These are phyloP conservation scores for Hipparchia semele DNA, from an alignment of 2,888 invertebrate species.

Conservation along the genomic window DNA sequence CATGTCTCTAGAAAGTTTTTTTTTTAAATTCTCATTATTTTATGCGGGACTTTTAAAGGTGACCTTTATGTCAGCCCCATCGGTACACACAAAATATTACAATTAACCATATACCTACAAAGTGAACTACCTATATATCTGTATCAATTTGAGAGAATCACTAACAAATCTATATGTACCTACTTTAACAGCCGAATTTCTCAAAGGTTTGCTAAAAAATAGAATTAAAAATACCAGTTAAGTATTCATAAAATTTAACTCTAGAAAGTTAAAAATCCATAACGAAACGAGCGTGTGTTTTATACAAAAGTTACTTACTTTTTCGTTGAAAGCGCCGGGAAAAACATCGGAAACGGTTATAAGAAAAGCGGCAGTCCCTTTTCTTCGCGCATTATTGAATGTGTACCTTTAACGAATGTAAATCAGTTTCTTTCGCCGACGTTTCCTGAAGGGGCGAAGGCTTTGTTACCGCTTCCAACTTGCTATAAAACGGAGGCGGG, in stretches of 20 bases:
- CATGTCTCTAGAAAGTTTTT: not conserved
- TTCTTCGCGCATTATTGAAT: constrained; percentile 18
- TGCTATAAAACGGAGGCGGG: not conserved
- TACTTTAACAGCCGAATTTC: no score
- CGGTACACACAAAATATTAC: no score
- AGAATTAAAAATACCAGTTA: no score
- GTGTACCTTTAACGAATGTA: constrained; percentile 18
- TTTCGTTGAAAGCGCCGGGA: constrained; percentile 1
- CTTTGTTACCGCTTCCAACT: constrained; percentile 6
- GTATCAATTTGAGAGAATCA: no score
- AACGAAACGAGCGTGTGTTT: not conserved
- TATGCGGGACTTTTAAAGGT: no score
- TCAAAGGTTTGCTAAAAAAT: no score
- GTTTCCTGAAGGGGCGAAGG: constrained; percentile 12
- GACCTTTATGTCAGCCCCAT: no score
- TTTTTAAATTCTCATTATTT: no score
- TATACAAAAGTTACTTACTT: not conserved
- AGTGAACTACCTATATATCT: no score
- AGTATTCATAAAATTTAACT: no score
- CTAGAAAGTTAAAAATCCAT: not conserved
- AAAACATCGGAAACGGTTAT: constrained; percentile 15
- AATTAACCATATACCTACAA: no score
- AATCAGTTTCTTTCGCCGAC: constrained; percentile 17
- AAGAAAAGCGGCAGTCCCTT: not conserved
- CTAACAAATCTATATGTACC: no score